Evolutionary conservation across 2,888 invertebrate genomes (phyloP), one percentile per base, ranked within the genome.

Genomic region (Marasmarcha lunaedactyla): DNA sequence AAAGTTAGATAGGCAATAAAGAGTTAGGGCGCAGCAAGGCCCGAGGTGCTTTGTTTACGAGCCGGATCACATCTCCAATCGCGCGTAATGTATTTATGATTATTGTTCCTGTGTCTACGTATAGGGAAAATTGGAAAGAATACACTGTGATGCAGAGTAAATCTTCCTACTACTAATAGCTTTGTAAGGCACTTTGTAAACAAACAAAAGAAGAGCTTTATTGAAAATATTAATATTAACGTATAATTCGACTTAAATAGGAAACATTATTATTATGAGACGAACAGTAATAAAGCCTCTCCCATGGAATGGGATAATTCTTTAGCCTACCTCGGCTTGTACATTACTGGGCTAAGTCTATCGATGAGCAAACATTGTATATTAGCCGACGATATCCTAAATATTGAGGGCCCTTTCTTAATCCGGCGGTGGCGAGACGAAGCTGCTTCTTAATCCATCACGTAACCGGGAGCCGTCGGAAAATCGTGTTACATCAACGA

Each of bases 401-500:
- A 78, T 76, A 79, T 78, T 62, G 70, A 60, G 69, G 68, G 59
- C 62, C 61, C 63, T 59, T 49, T 69, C 76, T 71, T 79, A 81
- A 81, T 81, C 81, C 76, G 56, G 47, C 63, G 68, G 69, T 63
- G 72, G 71, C 65, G 71, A 72, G 69, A 72, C 67, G 69, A 68
- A 71, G 72, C 63, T 68, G 61, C 68, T 70, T 70, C 77, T 81
- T 84, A 84, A 84, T 84, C 84, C 83, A 81, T 84, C 84, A 84
- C 84, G 84, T 84, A 84, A 83, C 77, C 71, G 72, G 71, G 71
- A 73, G 72, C 74, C 81, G 71, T 73, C 81, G 78, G 77, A 81
- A 84, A 84, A 84, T 83, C 83, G 83, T 81, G 84, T 84, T 83
- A 84, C 83, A 84, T 84, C 83, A 81, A 84, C 84, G 84, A 84